These are phyloP conservation scores for Coendou prehensilis DNA, from an alignment of 2,797 vertebrate genomes.

Conservation along the genomic window DNA sequence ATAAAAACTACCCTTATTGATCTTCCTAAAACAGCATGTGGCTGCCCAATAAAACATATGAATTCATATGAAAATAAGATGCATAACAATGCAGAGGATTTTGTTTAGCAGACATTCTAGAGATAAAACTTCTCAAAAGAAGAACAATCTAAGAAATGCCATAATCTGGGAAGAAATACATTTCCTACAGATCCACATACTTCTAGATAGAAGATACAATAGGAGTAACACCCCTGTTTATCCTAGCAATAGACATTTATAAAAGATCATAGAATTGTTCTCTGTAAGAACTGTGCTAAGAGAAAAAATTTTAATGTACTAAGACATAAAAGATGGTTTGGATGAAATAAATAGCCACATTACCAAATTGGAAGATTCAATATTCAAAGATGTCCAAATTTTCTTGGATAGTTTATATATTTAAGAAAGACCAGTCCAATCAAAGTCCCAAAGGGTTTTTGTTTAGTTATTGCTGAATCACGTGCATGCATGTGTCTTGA, in stretches of 20 bases:
- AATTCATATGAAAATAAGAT: background rate
- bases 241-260: slow-evolving; percentile 1
- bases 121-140: slow-evolving; percentile 57
- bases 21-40: slow-evolving; percentile 62
- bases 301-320: background rate
- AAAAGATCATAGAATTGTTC: background rate
- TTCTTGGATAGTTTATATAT: background rate
- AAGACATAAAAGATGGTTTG: slow-evolving; percentile 9
- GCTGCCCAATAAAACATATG: slow-evolving; percentile 48
- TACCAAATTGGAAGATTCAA: background rate
- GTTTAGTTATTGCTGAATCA: background rate
- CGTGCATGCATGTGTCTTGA: background rate
- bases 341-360: slow-evolving; percentile 8
- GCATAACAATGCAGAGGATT: background rate
- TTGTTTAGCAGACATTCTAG: background rate
- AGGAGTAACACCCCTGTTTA: background rate
- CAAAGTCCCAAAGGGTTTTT: background rate
- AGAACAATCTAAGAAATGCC: background rate
- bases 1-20: slow-evolving; percentile 70
- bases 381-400: slow-evolving; percentile 37
- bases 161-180: background rate
- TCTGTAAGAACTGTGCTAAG: background rate
- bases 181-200: background rate
- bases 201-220: background rate
- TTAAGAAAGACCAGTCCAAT: background rate